Conservation (phyloP, 2,113 vertebrate genomes). For the Otis tarda region DNA sequence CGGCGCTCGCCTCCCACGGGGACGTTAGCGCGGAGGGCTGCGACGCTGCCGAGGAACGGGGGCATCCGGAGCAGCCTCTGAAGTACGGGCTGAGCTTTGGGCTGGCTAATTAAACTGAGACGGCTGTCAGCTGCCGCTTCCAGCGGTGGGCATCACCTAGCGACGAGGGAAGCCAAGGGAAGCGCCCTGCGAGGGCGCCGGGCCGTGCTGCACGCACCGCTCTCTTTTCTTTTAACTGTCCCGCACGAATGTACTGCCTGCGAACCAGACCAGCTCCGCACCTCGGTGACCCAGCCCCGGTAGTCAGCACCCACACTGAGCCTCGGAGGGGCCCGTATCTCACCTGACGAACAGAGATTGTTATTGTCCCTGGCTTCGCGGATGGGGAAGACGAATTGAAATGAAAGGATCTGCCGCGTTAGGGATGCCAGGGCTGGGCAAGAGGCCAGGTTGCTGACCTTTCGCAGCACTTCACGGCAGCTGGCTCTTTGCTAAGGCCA, state of each 20-base stretch:
- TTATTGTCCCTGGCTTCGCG: not conserved
- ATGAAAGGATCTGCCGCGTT: not conserved
- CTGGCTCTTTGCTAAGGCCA: not conserved
- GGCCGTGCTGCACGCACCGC: fast-evolving
- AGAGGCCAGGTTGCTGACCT: not conserved
- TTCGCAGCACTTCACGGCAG: not conserved
- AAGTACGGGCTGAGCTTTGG: not conserved
- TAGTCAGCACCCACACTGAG: not conserved
- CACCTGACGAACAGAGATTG: not conserved
- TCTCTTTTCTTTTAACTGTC: too few species aligned
- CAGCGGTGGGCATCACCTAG: not conserved
- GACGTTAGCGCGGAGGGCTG: fast-evolving
- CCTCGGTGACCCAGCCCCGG: too few species aligned
- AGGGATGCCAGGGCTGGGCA: not conserved
- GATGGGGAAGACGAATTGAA: not conserved
- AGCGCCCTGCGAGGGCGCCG: fast-evolving
- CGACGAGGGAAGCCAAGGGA: not conserved
- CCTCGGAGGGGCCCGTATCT: fast-evolving
- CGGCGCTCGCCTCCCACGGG: fast-evolving
- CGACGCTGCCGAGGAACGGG: fast-evolving
- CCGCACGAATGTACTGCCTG: fast-evolving
- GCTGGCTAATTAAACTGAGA: not conserved
- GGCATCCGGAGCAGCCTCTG: not conserved
- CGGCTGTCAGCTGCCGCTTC: not conserved
- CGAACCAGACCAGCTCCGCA: not conserved